Percentiles rank a stretch among this genome's conserved stretches.
Evolutionary conservation across 2,797 vertebrate species (phyloP).

Genomic region (Hephaestus fuliginosus): DNA sequence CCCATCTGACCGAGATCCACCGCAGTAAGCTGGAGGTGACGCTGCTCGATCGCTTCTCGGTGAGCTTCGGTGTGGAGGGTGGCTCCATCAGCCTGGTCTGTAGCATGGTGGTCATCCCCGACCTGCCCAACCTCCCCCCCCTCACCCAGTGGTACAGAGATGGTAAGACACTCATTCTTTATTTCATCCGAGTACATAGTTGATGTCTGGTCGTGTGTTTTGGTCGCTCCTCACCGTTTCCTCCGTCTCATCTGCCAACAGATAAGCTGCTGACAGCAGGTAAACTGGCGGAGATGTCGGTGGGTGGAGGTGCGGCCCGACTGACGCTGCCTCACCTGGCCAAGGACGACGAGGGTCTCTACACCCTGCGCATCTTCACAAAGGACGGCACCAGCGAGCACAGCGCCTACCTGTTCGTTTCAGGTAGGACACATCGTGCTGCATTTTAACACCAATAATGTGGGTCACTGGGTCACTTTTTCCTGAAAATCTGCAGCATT

Average conservation of each 20-base stretch:
- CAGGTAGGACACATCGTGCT: slow-evolving; percentile 80
- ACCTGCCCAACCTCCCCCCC: slow-evolving; percentile 91
- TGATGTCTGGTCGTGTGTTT: neutral
- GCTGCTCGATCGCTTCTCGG: slow-evolving; percentile 91
- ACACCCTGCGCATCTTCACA: slow-evolving; percentile 93
- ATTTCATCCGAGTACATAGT: neutral
- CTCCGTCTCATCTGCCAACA: slow-evolving; percentile 40
- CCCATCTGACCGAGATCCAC: slow-evolving; percentile 86
- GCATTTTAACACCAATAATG: neutral
- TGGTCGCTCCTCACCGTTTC: neutral
- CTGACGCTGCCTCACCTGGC: slow-evolving; percentile 92
- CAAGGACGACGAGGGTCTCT: slow-evolving; percentile 98
- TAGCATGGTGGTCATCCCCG: slow-evolving; percentile 91
- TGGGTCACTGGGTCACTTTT: neutral
- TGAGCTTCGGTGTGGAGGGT: slow-evolving; percentile 93
- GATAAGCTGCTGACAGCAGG: slow-evolving; percentile 87
- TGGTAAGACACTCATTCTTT: slow-evolving; percentile 80
- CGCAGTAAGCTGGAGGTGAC: slow-evolving; percentile 93
- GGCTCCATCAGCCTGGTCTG: slow-evolving; percentile 90
- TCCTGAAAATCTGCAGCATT: neutral
- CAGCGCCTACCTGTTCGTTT: slow-evolving; percentile 95
- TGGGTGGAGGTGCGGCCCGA: slow-evolving; percentile 89
- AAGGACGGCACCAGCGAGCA: slow-evolving; percentile 92
- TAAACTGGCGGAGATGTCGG: slow-evolving; percentile 89
- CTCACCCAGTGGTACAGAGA: slow-evolving; percentile 95